Evolutionary conservation across 1,140 invertebrate species (phyloP), one percentile per base, ranked within the genome.

Genomic region (Rhagoletis zephyria): DNA sequence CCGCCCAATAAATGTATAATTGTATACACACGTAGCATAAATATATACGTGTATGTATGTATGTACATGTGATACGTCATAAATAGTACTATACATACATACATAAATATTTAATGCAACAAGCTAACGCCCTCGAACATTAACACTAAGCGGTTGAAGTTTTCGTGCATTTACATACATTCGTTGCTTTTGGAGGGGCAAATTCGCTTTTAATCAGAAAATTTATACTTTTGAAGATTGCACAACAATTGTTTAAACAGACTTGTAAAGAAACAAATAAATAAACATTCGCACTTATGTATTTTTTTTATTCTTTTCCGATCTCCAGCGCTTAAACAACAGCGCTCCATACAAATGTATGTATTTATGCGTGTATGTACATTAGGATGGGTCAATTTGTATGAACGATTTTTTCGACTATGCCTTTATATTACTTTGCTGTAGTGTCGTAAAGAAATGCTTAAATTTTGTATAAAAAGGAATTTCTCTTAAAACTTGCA

Each of bases 131-230:
- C 70, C 45, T n/a, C 61, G 1, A 63, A 48, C 12, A n/a, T 74
- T n/a, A 51, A 14, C 40, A 74, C 6, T 16, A 51, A 16, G 3
- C 0, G 7, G 14, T 12, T 51, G 3, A 19, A 45, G 48, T 48
- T 42, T 51, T 0, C n/a, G 14, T 74, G 16, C 30, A 48, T 48
- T 74, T 42, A 14, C 12, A n/a, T n/a, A n/a, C n/a, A n/a, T 16
- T 16, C 2, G 48, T 40, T 30, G 64, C 64, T 30, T 67, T 67
- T 30, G 64, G 42, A 6, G 16, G 0, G 12, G 45, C 48, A 16
- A 81, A 81, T 81, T 81, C 19, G 10, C 12, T 59, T 19, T 59
- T n/a, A 48, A 81, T 81, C 56, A 81, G 30, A 81, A 81, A 81
- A 2, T 48, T 30, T 19, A 19, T 81, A 81, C 30, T 56, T 77